Base-by-base conservation (phyloP, 1,140 invertebrate species). In the Hycleus phaleratus region DNA sequence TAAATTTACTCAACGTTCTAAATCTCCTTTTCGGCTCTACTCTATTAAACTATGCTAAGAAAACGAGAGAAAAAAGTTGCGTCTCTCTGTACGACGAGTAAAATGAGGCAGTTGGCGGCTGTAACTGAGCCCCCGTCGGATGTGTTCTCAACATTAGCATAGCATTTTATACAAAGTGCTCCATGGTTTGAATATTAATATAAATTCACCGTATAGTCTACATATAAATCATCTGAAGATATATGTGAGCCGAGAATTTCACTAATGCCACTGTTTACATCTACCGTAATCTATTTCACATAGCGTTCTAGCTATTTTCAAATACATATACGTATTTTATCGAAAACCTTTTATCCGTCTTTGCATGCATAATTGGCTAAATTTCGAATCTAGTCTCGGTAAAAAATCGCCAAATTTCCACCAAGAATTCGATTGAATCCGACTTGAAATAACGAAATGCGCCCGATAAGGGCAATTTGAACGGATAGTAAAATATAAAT, bases 101-200 rank as follows among this genome's bases (percentile, higher is more conserved):
- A 25, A 45, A 48, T 39, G 38, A 9, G 8, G 12, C 45, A 11
- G 32, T 32, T 32, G 32, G 32, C 32, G 32, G 32, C 32, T 32
- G 32, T 32, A 32, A 32, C 32, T 32, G 32, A 32, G 32, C 32
- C 32, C 32, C 44, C 52, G 46, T 48, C 58, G 46, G 56, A 59
- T 62, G 56, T 62, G 59, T 64, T 61, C 56, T 56, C 59, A 61
- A 56, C 62, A 64, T 64, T 64, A 64, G 62, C 62, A 63, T 63
- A 61, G 62, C 59, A 61, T 64, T 64, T 64, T 61, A 61, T 64
- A 61, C 62, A 64, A 64, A 64, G 56, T 61, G 62, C 59, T 64
- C 51, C 62, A 59, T 64, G 62, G 62, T 59, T 64, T 61, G 62
- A 64, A 64, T 64, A 64, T 64, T 64, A 64, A 64, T 64, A 60